Conservation (phyloP, 2,797 vertebrate species). For the Acanthurus lineatus region DNA sequence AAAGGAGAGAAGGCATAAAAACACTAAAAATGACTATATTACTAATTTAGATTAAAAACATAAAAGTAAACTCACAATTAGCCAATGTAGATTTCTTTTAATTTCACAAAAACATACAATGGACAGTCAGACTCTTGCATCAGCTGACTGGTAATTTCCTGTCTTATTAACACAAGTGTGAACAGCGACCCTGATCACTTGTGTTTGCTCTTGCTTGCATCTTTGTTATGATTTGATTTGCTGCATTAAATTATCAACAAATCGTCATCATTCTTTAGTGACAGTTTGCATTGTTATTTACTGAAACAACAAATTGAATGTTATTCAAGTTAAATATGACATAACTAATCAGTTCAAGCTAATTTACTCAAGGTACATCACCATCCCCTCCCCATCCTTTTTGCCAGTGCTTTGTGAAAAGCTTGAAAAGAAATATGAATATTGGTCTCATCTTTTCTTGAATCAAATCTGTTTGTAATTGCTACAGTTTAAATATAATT, state of each 20-base stretch:
- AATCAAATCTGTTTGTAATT: not conserved
- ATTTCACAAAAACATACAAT: not conserved
- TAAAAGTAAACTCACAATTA: not conserved
- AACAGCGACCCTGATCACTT: not conserved
- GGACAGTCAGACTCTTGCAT: not conserved
- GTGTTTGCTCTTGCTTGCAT: not conserved
- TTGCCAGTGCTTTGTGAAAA: not conserved
- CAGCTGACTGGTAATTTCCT: not conserved
- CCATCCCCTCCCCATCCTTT: not conserved
- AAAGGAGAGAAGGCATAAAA: not conserved
- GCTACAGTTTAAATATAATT: no score
- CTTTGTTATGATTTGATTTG: not conserved
- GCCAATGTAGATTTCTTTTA: not conserved
- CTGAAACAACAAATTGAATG: no score
- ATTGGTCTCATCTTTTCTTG: no score
- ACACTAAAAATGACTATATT: not conserved
- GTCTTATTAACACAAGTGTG: not conserved
- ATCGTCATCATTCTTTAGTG: not conserved
- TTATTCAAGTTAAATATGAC: no score
- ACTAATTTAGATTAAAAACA: not conserved
- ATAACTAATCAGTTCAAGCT: no score
- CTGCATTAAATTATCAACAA: not conserved
- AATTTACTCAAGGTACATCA: no score
- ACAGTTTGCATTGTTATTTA: not conserved
- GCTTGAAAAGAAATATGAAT: not conserved